Percentiles rank a stretch among this genome's conserved stretches.
Conservation (phyloP, 2,113 vertebrate species). For the Catharus bicknelli region DNA sequence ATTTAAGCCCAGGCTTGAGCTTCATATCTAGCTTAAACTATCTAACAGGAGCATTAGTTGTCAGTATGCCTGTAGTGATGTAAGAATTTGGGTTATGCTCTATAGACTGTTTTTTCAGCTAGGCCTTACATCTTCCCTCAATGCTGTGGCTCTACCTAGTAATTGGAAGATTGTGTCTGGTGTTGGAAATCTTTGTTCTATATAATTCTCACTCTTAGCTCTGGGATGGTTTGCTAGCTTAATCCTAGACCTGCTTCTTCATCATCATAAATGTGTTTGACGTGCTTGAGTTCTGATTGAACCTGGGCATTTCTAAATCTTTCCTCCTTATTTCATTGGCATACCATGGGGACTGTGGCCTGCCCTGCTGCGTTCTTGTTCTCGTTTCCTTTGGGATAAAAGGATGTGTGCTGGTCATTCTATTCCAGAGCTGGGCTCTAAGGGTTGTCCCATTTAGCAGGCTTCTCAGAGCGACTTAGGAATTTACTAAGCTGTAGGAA, state of each 20-base stretch:
- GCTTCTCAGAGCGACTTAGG: background rate
- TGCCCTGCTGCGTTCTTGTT: accelerated
- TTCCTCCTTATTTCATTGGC: accelerated
- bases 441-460: accelerated
- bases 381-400: accelerated
- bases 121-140: accelerated
- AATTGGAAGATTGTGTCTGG: background rate
- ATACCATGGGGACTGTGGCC: background rate
- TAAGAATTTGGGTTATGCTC: accelerated
- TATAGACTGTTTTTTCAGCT: background rate
- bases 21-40: accelerated
- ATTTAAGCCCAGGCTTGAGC: background rate
- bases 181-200: accelerated
- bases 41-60: accelerated
- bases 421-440: background rate
- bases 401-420: accelerated
- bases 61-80: accelerated
- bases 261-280: accelerated
- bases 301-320: accelerated
- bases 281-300: background rate
- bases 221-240: background rate
- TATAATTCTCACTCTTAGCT: accelerated
- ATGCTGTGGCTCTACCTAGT: background rate
- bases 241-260: background rate
- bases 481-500: background rate